phyloP scores from a whole-genome alignment of 2,888 invertebrate species.

The Mythimna loreyi region DNA sequence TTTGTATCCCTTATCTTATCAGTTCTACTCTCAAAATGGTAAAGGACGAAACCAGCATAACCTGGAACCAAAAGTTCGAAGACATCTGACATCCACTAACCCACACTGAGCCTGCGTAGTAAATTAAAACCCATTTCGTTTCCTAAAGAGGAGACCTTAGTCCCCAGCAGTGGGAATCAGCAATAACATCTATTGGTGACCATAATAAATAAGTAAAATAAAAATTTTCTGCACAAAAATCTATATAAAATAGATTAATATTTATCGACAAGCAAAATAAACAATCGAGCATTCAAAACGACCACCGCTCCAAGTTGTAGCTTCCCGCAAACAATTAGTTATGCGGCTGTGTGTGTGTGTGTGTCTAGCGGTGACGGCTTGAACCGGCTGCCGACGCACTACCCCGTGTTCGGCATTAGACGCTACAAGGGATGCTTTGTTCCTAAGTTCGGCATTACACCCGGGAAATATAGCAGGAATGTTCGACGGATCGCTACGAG shows the following conservation, averaged over 20 bases:
- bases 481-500: slow-evolving; percentile 72
- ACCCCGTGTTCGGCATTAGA: slow-evolving; percentile 65
- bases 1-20: too few relatives aligned
- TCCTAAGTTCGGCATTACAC: slow-evolving; percentile 76
- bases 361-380: slow-evolving; percentile 53
- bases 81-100: too few relatives aligned
- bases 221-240: too few relatives aligned
- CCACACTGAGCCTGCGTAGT: too few relatives aligned
- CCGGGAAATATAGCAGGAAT: slow-evolving; percentile 76
- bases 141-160: too few relatives aligned
- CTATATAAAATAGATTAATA: slow-evolving; percentile 1
- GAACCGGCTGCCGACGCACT: slow-evolving; percentile 59
- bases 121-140: too few relatives aligned
- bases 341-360: slow-evolving; percentile 36
- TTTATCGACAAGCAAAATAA: slow-evolving; percentile 23
- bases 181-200: too few relatives aligned
- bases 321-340: slow-evolving; percentile 61
- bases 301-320: slow-evolving; percentile 38
- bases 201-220: too few relatives aligned
- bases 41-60: too few relatives aligned
- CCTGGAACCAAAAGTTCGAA: too few relatives aligned
- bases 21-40: too few relatives aligned
- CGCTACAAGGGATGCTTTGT: slow-evolving; percentile 77
- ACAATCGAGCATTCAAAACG: slow-evolving; percentile 27
- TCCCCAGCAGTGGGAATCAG: too few relatives aligned